Percentiles rank a stretch among this genome's conserved stretches.
Evolutionary conservation across 2,888 invertebrate genomes (phyloP).

Genomic region (Ormyrus rosae): DNA sequence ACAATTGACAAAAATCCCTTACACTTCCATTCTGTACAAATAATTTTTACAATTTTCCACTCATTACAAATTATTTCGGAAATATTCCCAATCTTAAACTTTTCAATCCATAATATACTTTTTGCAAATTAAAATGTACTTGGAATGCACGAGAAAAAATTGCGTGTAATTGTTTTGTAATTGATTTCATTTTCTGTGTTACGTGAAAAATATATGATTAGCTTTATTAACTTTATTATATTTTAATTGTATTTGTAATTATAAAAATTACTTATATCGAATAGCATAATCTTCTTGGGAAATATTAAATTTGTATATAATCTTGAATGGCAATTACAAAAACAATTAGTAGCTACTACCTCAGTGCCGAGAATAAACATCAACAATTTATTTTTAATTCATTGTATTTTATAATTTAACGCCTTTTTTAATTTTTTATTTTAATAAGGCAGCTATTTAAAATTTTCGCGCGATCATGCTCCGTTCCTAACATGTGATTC

Average conservation of each 20-base stretch:
- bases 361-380: conserved; percentile 42
- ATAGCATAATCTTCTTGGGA: conserved; percentile 3
- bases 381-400: conserved; percentile 27
- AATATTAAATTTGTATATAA: not conserved
- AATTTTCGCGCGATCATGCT: conserved; percentile 49
- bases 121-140: conserved; percentile 40
- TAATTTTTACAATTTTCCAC: conserved; percentile 1
- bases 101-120: conserved; percentile 23
- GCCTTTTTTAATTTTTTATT: conserved; percentile 42
- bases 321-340: conserved; percentile 30
- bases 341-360: conserved; percentile 38
- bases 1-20: conserved; percentile 31
- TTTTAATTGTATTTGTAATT: conserved; percentile 45
- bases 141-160: conserved; percentile 21
- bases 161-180: conserved; percentile 40
- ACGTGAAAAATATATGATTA: conserved; percentile 53
- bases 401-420: conserved; percentile 30
- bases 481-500: conserved; percentile 15
- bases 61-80: conserved; percentile 24
- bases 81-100: conserved; percentile 14
- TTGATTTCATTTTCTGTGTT: conserved; percentile 20
- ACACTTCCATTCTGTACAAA: not conserved
- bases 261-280: conserved; percentile 46
- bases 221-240: conserved; percentile 23
- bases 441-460: conserved; percentile 54